Evolutionary conservation across 1,140 invertebrate species (phyloP).

Genomic region (Polypedilum pembai): DNA sequence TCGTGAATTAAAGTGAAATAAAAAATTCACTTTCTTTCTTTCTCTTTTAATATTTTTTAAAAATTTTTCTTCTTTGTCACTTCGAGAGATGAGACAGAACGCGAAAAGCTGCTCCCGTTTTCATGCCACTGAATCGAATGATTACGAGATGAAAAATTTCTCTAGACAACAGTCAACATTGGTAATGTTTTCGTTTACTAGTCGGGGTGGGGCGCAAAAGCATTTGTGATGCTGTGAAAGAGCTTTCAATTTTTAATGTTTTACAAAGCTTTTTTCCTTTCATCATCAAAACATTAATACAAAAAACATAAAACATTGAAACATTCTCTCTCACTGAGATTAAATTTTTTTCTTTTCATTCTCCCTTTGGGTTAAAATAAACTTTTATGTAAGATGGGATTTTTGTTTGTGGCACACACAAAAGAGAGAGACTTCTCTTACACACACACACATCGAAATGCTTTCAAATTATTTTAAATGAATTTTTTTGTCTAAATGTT

Average conservation of each 20-base stretch:
- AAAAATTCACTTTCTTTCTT: no score
- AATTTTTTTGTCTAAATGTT: slow-evolving; percentile 10
- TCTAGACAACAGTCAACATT: background rate
- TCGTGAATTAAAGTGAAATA: no score
- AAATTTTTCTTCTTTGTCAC: slow-evolving; percentile 2
- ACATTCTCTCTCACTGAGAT: no score
- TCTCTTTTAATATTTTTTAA: background rate
- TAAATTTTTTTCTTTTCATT: no score
- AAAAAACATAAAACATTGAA: no score
- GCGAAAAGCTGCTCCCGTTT: background rate
- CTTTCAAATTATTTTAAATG: background rate
- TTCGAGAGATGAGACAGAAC: slow-evolving; percentile 12
- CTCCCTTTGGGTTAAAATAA: no score
- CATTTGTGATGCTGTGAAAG: background rate
- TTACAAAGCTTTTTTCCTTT: background rate
- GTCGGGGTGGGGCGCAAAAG: background rate
- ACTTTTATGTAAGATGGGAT: no score
- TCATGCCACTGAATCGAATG: background rate
- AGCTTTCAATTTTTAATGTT: background rate
- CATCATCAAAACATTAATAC: no score
- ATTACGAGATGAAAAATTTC: background rate
- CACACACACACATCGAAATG: no score
- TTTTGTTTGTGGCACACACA: no score
- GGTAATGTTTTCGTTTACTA: background rate
- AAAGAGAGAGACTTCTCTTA: no score